phyloP scores from a whole-genome alignment of 2,888 invertebrate species.

The Cecidostiba fungosa region DNA sequence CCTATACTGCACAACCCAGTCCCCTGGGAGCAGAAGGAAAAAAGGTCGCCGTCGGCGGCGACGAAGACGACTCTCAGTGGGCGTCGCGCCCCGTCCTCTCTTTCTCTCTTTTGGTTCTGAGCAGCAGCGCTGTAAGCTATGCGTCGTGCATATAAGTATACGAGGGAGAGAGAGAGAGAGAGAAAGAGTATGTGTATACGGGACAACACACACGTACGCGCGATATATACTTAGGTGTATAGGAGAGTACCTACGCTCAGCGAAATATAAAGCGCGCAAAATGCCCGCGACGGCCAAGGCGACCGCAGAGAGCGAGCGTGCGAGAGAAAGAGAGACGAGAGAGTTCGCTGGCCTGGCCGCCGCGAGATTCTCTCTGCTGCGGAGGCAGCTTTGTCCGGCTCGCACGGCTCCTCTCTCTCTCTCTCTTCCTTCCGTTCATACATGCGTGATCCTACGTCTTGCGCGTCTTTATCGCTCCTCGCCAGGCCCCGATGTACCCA shows the following conservation, averaged over 20 bases:
- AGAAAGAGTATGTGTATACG: background rate
- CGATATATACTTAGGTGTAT: background rate
- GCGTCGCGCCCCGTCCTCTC: conserved; percentile 28
- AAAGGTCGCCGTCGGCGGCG: background rate
- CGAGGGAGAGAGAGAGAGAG: no score
- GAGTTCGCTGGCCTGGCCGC: conserved; percentile 63
- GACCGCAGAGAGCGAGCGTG: conserved; percentile 44
- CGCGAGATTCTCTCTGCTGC: conserved; percentile 43
- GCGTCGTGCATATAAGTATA: background rate
- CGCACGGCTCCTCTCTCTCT: conserved; percentile 4
- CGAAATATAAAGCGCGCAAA: conserved; percentile 55
- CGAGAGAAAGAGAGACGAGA: conserved; percentile 50
- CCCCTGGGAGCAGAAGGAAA: background rate
- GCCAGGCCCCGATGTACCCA: background rate
- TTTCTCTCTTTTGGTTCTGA: background rate
- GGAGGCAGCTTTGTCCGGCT: conserved; percentile 57
- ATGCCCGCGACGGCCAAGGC: conserved; percentile 55
- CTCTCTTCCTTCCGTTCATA: conserved; percentile 20
- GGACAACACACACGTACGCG: background rate
- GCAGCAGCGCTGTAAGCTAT: background rate
- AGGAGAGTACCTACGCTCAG: background rate
- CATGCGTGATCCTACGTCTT: background rate
- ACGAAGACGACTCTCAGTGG: conserved; percentile 25
- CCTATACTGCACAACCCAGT: background rate
- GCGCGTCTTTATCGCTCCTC: background rate